These are phyloP conservation scores for Psylliodes chrysocephalus DNA, from an alignment of 2,888 invertebrate species.

Conservation along the genomic window DNA sequence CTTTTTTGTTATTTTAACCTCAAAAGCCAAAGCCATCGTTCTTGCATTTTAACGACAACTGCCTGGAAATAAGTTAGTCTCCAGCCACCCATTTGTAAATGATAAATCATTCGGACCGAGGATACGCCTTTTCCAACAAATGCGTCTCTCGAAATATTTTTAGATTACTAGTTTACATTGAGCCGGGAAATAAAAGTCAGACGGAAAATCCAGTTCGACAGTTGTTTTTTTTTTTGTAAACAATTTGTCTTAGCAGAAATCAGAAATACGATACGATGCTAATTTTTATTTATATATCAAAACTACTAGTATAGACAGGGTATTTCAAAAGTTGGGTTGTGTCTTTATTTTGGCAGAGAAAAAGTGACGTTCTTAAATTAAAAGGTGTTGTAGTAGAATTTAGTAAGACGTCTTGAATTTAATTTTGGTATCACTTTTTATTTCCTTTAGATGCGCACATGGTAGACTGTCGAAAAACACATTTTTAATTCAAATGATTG, in stretches of 20 bases:
- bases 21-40: slow-evolving; percentile 2
- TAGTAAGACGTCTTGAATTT: too few species aligned
- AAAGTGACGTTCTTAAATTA: too few species aligned
- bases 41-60: slow-evolving; percentile 21
- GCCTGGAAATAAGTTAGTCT: slow-evolving; percentile 26
- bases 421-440: too few species aligned
- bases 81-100: slow-evolving; percentile 30
- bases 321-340: too few species aligned
- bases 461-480: too few species aligned
- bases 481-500: too few species aligned
- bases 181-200: slow-evolving; percentile 11
- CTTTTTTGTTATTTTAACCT: slow-evolving; percentile 12
- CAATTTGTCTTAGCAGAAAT: slow-evolving; percentile 1
- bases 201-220: neutral
- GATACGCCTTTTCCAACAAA: slow-evolving; percentile 27
- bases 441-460: too few species aligned
- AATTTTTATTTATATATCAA: too few species aligned
- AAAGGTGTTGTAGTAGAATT: too few species aligned
- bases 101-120: slow-evolving; percentile 27
- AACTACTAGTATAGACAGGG: too few species aligned
- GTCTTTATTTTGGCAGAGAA: too few species aligned
- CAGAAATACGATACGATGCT: neutral
- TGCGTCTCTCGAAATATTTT: slow-evolving; percentile 24
- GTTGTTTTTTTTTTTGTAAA: slow-evolving; percentile 7
- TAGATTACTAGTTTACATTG: slow-evolving; percentile 19